Conservation (phyloP, 2,888 invertebrate genomes). For the Nematopogon swammerdamellus region DNA sequence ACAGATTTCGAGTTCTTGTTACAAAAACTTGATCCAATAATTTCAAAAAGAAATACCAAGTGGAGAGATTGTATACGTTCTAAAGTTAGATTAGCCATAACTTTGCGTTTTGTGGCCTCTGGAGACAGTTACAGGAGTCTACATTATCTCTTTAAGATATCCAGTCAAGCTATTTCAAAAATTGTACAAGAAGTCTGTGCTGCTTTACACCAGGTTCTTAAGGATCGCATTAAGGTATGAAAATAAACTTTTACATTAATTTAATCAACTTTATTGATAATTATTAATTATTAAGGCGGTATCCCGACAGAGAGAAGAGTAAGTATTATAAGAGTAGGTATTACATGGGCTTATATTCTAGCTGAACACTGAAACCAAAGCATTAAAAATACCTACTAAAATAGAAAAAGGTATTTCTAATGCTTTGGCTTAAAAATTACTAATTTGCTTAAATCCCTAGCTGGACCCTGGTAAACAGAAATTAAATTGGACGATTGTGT, state of each 20-base stretch:
- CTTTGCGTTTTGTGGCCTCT: conserved; percentile 1
- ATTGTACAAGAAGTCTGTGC: conserved; percentile 4
- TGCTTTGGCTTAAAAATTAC: no score
- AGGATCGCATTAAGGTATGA: conserved; percentile 3
- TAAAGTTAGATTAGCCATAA: neutral
- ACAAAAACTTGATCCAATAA: neutral
- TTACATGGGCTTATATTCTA: no score
- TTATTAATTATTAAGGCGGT: no score
- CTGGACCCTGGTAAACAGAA: no score
- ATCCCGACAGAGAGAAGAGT: no score
- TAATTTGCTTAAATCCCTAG: no score
- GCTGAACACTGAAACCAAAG: no score
- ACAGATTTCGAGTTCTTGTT: neutral
- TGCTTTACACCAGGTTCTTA: conserved; percentile 1
- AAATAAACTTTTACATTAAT: neutral
- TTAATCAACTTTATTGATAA: no score
- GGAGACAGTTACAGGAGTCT: conserved; percentile 1
- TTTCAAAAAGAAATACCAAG: neutral
- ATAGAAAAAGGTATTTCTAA: no score
- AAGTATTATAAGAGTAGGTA: no score
- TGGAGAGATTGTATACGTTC: neutral
- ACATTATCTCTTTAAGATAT: conserved; percentile 2
- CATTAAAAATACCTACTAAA: no score
- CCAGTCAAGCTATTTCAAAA: conserved; percentile 1
- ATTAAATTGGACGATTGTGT: no score